These are phyloP conservation scores for Brenthis hecate DNA, from an alignment of 2,888 invertebrate species.

Conservation along the genomic window DNA sequence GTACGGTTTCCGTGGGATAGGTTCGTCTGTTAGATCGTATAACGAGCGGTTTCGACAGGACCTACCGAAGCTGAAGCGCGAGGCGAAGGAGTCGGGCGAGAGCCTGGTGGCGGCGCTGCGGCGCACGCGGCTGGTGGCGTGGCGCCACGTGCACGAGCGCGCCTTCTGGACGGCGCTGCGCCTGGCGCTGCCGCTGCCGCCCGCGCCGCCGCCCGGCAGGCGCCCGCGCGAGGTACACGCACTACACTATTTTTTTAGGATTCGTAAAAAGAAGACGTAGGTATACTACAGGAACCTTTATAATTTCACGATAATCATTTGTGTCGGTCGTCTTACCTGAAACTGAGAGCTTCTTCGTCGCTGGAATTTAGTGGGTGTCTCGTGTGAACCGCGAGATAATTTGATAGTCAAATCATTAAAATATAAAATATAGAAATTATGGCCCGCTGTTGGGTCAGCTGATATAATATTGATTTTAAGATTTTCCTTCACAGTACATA, in stretches of 20 bases:
- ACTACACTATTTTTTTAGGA: neutral
- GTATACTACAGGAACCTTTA: too few species aligned
- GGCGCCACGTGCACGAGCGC: slow-evolving; percentile 79
- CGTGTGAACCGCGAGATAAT: neutral
- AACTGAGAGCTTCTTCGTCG: too few species aligned
- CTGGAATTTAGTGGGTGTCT: too few species aligned
- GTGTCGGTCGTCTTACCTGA: too few species aligned
- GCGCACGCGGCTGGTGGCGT: slow-evolving; percentile 75
- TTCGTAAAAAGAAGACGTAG: too few species aligned
- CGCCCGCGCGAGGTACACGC: slow-evolving; percentile 32
- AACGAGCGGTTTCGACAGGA: slow-evolving; percentile 68
- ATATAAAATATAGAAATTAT: neutral
- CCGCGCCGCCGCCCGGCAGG: slow-evolving; percentile 48
- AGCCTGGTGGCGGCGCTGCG: slow-evolving; percentile 72
- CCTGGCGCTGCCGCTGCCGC: slow-evolving; percentile 83
- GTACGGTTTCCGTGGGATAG: too few species aligned
- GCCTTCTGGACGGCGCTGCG: slow-evolving; percentile 86
- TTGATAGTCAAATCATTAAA: neutral
- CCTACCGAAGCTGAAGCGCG: slow-evolving; percentile 77
- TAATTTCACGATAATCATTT: too few species aligned
- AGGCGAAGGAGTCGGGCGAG: slow-evolving; percentile 78
- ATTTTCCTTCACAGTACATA: neutral
- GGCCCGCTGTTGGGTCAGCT: too few species aligned
- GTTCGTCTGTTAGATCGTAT: neutral
- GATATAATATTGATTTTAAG: too few species aligned